Conservation (phyloP, 1,140 invertebrate genomes). For the Drosophila takahashii region DNA sequence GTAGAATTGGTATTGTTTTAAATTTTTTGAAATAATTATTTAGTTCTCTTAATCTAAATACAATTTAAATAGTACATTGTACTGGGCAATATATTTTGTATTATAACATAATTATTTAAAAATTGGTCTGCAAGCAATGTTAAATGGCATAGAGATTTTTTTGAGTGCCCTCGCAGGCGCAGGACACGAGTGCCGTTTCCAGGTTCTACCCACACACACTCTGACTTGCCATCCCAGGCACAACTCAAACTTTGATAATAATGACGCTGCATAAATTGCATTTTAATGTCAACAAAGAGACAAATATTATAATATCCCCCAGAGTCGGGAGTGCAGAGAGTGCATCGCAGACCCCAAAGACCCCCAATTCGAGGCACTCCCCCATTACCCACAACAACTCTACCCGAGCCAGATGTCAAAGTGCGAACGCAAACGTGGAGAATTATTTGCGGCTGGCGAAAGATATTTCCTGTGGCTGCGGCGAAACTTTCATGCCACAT, state of each 20-base stretch:
- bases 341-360: slow-evolving; percentile 34
- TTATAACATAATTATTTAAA: too few species aligned
- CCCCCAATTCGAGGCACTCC: slow-evolving; percentile 22
- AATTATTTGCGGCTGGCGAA: slow-evolving; percentile 80
- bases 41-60: too few species aligned
- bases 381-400: slow-evolving; percentile 10
- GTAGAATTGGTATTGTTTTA: too few species aligned
- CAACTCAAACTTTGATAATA: slow-evolving; percentile 66
- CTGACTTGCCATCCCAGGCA: slow-evolving; percentile 15
- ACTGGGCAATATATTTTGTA: too few species aligned
- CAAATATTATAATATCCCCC: slow-evolving; percentile 77
- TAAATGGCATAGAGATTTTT: not conserved
- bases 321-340: slow-evolving; percentile 13
- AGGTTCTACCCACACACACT: slow-evolving; percentile 24
- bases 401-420: slow-evolving; percentile 71
- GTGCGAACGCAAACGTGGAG: slow-evolving; percentile 80
- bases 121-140: not conserved
- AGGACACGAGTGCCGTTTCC: slow-evolving; percentile 16
- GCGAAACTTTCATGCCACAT: slow-evolving; percentile 74
- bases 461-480: slow-evolving; percentile 77
- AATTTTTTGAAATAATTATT: too few species aligned
- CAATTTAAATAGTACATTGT: too few species aligned
- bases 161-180: slow-evolving; percentile 13
- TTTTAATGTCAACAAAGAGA: slow-evolving; percentile 83
- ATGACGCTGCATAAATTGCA: slow-evolving; percentile 82